Evolutionary conservation across 2,797 vertebrate species (phyloP).

Genomic region (Macroramphosus scolopax): DNA sequence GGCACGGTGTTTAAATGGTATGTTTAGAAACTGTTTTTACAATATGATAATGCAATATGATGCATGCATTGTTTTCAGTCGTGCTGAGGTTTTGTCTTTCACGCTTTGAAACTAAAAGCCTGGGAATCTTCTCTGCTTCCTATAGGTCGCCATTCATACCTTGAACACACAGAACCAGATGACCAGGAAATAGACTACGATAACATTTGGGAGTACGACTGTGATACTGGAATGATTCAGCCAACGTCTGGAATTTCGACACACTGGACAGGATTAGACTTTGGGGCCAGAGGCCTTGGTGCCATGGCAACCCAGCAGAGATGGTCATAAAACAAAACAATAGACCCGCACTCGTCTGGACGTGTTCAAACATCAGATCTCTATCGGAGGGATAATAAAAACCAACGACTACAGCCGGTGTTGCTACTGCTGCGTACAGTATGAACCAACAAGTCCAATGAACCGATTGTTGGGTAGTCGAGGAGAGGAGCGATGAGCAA

Average conservation of each 20-base stretch:
- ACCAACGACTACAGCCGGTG: slow-evolving; percentile 31
- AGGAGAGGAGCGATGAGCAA: slow-evolving; percentile 21
- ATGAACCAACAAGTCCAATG: slow-evolving; percentile 29
- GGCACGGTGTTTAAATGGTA: slow-evolving; percentile 22
- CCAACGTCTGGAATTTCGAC: slow-evolving; percentile 75
- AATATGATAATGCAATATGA: slow-evolving; percentile 17
- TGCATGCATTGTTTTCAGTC: background rate
- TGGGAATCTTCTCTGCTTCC: slow-evolving; percentile 49
- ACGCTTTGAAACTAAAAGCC: slow-evolving; percentile 47
- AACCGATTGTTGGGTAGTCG: slow-evolving; percentile 27
- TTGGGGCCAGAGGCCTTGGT: slow-evolving; percentile 70
- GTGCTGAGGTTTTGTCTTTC: slow-evolving; percentile 39
- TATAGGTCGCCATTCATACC: slow-evolving; percentile 77
- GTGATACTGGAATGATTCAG: slow-evolving; percentile 75
- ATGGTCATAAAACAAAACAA: slow-evolving; percentile 82
- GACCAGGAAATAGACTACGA: slow-evolving; percentile 86
- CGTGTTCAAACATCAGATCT: slow-evolving; percentile 79
- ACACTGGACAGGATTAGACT: slow-evolving; percentile 78
- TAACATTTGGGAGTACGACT: slow-evolving; percentile 83
- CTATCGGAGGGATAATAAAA: slow-evolving; percentile 72
- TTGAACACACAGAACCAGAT: slow-evolving; percentile 78
- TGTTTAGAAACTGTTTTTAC: slow-evolving; percentile 39
- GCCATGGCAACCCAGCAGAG: slow-evolving; percentile 78
- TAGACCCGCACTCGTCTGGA: slow-evolving; percentile 69
- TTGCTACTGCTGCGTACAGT: slow-evolving; percentile 51